Percentiles rank a stretch among this genome's conserved stretches.
phyloP scores from a whole-genome alignment of 2,113 vertebrate genomes.

The Oreotrochilus melanogaster region DNA sequence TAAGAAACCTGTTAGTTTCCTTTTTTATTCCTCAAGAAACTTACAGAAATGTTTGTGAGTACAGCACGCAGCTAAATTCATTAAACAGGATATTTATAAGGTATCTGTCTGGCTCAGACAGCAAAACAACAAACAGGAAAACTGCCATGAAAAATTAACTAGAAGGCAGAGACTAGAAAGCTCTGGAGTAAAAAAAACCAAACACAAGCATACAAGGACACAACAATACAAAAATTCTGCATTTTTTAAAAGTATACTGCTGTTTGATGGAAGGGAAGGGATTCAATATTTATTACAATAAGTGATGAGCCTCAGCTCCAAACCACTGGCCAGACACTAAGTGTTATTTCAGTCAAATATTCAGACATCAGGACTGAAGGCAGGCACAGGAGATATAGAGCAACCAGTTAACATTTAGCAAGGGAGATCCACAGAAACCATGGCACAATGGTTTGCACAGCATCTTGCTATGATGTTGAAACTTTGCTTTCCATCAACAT shows the following conservation, averaged over 20 bases:
- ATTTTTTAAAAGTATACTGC: not conserved
- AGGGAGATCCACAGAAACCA: not conserved
- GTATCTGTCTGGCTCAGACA: not conserved
- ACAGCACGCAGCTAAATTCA: not conserved
- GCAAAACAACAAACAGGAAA: not conserved
- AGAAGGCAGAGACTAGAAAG: not conserved
- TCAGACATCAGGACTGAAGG: not conserved
- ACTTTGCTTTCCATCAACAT: constrained; percentile 8
- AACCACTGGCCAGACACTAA: not conserved
- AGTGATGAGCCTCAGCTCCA: not conserved
- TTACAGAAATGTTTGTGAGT: not conserved
- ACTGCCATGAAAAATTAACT: constrained; percentile 3
- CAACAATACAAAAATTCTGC: rapidly evolving
- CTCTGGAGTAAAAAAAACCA: not conserved
- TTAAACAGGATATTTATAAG: not conserved
- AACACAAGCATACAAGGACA: not conserved
- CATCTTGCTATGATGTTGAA: constrained; percentile 22
- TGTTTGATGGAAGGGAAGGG: not conserved
- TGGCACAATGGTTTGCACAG: not conserved
- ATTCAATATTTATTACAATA: not conserved
- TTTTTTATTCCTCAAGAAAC: constrained; percentile 2
- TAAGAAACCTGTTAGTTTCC: constrained; percentile 12
- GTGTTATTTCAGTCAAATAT: not conserved
- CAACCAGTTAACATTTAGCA: not conserved
- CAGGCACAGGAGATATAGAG: not conserved